These are phyloP conservation scores for Anthoscopus minutus DNA, from an alignment of 2,113 vertebrate species.

Conservation along the genomic window DNA sequence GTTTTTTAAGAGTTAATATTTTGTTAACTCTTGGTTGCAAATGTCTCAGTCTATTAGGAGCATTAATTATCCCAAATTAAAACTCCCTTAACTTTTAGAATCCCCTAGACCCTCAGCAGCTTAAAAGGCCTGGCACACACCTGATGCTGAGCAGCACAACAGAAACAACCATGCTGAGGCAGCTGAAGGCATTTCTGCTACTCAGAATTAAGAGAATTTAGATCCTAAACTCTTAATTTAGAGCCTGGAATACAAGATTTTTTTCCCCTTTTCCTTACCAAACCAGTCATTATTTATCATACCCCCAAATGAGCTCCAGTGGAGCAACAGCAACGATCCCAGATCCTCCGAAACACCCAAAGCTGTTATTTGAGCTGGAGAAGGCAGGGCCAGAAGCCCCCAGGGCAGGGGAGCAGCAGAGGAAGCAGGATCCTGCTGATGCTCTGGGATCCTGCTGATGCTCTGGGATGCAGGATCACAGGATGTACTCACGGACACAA, in stretches of 20 bases:
- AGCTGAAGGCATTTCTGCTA: not conserved
- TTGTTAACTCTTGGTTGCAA: not conserved
- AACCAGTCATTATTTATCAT: not conserved
- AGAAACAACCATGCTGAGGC: not conserved
- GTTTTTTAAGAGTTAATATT: not conserved
- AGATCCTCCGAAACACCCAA: rapidly evolving
- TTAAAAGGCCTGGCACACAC: not conserved
- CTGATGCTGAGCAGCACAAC: not conserved
- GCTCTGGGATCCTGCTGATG: too few relatives aligned
- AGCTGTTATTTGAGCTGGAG: not conserved
- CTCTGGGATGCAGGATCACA: rapidly evolving
- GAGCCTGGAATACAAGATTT: not conserved
- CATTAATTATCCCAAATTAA: not conserved
- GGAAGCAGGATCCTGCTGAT: too few relatives aligned
- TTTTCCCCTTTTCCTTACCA: not conserved
- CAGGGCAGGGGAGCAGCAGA: not conserved
- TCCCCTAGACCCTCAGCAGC: not conserved
- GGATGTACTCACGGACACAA: conserved; percentile 94
- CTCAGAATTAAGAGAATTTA: not conserved
- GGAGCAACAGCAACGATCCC: rapidly evolving
- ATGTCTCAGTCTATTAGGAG: not conserved
- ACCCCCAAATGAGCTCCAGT: rapidly evolving
- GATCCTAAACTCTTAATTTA: not conserved
- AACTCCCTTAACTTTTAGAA: not conserved
- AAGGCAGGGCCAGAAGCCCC: not conserved